Evolutionary conservation across 2,113 vertebrate species (phyloP).

Genomic region (Zapus hudsonius): DNA sequence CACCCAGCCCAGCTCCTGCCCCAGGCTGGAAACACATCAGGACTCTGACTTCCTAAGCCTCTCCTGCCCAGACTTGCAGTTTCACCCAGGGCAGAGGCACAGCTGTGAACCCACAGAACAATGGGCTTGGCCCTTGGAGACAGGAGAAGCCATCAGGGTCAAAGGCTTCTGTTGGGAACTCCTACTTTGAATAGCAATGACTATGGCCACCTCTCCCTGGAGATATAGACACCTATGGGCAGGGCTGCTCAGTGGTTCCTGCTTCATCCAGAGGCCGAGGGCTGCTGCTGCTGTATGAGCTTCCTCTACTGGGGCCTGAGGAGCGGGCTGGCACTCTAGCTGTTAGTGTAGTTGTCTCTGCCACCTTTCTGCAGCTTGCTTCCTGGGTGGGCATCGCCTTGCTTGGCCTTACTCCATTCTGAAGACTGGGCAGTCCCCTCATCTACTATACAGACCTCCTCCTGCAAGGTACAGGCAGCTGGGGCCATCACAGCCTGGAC

Average conservation of each 20-base stretch:
- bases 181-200: not conserved
- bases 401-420: not conserved
- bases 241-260: not conserved
- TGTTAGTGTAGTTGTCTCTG: not conserved
- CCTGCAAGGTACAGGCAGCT: not conserved
- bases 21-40: slow-evolving; percentile 35
- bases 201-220: not conserved
- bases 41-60: not conserved
- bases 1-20: not conserved
- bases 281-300: accelerated
- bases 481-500: accelerated
- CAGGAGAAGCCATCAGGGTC: not conserved
- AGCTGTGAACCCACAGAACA: slow-evolving; percentile 5
- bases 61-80: slow-evolving; percentile 70
- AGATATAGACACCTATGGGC: not conserved
- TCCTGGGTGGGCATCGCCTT: not conserved
- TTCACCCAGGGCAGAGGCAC: slow-evolving; percentile 1
- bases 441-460: accelerated
- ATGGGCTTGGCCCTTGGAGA: not conserved
- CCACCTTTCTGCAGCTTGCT: not conserved
- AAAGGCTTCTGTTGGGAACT: not conserved
- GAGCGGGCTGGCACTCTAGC: not conserved
- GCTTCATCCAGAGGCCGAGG: not conserved
- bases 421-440: accelerated
- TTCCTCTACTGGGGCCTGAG: not conserved